A percentile compares a stretch with the other conserved stretches of the same genome.
phyloP scores from a whole-genome alignment of 2,797 vertebrate genomes.

The Peromyscus nudipes region DNA sequence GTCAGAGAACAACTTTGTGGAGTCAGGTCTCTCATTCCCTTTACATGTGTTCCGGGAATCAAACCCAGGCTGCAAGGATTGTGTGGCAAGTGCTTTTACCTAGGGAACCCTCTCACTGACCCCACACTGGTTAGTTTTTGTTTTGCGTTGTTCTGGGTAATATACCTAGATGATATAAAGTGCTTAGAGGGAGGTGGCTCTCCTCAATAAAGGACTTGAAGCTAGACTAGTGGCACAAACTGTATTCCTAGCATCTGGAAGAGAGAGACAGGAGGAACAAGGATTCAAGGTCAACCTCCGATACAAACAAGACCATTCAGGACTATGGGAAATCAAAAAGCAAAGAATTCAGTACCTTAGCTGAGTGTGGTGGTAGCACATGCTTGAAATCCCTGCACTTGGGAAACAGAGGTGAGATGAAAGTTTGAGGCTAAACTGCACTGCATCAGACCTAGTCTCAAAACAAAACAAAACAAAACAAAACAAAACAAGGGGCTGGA shows the following conservation, averaged over 20 bases:
- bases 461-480: too few species aligned
- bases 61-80: too few species aligned
- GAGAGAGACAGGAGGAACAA: not conserved
- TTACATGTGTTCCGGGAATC: too few species aligned
- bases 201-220: not conserved
- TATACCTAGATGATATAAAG: not conserved
- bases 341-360: not conserved
- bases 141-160: not conserved
- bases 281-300: not conserved
- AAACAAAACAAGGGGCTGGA: not conserved
- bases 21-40: too few species aligned
- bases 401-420: not conserved
- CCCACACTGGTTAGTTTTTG: not conserved
- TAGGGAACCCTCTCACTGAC: not conserved
- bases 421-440: not conserved
- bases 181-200: not conserved
- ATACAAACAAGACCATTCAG: not conserved
- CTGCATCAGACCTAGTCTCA: not conserved
- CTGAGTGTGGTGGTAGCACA: not conserved
- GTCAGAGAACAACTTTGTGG: too few species aligned
- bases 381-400: not conserved
- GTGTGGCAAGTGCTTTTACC: not conserved
- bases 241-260: not conserved
- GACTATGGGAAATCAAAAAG: not conserved
- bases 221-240: not conserved